Conservation (phyloP, 2,888 invertebrate species). For the Imbricaverruca yamaguchii region DNA sequence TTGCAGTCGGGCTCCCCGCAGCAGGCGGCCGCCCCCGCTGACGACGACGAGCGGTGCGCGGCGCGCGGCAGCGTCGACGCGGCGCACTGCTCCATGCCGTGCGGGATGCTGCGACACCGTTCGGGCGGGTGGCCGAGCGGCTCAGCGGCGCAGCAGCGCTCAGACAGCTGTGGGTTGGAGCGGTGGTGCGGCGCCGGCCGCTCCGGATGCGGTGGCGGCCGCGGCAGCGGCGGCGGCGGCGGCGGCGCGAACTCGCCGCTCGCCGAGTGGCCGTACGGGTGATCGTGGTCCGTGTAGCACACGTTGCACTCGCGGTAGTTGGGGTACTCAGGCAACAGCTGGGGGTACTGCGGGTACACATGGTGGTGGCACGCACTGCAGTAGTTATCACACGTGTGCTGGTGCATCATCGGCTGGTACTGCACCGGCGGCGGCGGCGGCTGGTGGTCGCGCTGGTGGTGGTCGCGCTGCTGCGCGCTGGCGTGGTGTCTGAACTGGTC, state of each 20-base stretch:
- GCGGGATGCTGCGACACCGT: conserved; percentile 24
- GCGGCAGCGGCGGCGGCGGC: neutral
- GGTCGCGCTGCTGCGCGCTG: neutral
- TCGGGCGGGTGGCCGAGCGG: neutral
- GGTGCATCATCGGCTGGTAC: neutral
- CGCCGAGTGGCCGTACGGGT: neutral
- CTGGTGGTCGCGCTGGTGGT: neutral
- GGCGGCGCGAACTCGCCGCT: neutral
- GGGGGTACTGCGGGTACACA: conserved; percentile 15
- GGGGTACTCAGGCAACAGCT: conserved; percentile 9
- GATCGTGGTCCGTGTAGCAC: neutral
- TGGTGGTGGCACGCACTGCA: conserved; percentile 17
- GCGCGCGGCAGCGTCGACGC: conserved; percentile 28
- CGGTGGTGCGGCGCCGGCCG: neutral
- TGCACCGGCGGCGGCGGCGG: neutral
- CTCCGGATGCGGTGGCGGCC: neutral
- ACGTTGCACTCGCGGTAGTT: conserved; percentile 9
- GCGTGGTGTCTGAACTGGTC: neutral
- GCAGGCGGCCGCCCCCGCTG: conserved; percentile 22
- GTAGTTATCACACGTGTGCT: conserved; percentile 7
- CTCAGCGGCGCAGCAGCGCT: neutral
- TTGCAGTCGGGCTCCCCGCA: conserved; percentile 23
- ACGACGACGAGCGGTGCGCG: conserved; percentile 27
- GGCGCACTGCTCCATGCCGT: conserved; percentile 27
- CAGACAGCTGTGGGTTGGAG: conserved; percentile 12